A percentile compares a stretch with the other conserved stretches of the same genome.
phyloP scores from a whole-genome alignment of 2,113 vertebrate genomes.

The Anolis carolinensis region DNA sequence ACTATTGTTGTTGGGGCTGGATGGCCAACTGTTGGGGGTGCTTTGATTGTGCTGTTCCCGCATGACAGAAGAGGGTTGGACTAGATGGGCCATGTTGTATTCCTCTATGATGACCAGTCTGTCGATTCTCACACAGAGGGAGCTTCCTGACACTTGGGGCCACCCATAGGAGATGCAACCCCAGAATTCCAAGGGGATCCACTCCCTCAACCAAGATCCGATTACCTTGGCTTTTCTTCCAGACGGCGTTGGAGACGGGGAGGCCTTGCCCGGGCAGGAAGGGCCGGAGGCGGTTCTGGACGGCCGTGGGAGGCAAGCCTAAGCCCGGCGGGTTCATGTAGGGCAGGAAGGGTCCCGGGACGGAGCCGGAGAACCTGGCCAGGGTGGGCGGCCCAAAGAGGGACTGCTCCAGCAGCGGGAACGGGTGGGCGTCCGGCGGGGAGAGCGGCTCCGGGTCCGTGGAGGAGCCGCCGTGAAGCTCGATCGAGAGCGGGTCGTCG shows the following conservation, averaged over 20 bases:
- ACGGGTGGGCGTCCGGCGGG: slow-evolving; percentile 42
- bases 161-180: no score
- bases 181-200: no score
- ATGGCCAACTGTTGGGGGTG: no score
- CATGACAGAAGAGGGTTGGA: no score
- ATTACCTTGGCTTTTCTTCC: slow-evolving; percentile 93
- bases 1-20: no score
- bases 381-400: slow-evolving; percentile 54
- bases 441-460: slow-evolving; percentile 53
- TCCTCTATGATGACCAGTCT: no score
- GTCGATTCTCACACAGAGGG: no score
- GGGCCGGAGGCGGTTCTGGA: slow-evolving; percentile 70
- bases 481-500: not conserved
- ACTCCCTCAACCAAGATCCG: no score
- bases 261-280: slow-evolving; percentile 69
- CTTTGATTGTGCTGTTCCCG: no score
- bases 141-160: no score
- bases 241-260: slow-evolving; percentile 79
- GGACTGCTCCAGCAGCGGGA: slow-evolving; percentile 64
- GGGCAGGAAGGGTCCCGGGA: slow-evolving; percentile 63
- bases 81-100: no score
- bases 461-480: slow-evolving; percentile 36
- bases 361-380: slow-evolving; percentile 53
- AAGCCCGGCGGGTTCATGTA: slow-evolving; percentile 70
- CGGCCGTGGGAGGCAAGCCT: slow-evolving; percentile 58